A percentile compares a stretch with the other conserved stretches of the same genome.
phyloP scores from a whole-genome alignment of 2,113 vertebrate species.

The Butastur rufipennis region DNA sequence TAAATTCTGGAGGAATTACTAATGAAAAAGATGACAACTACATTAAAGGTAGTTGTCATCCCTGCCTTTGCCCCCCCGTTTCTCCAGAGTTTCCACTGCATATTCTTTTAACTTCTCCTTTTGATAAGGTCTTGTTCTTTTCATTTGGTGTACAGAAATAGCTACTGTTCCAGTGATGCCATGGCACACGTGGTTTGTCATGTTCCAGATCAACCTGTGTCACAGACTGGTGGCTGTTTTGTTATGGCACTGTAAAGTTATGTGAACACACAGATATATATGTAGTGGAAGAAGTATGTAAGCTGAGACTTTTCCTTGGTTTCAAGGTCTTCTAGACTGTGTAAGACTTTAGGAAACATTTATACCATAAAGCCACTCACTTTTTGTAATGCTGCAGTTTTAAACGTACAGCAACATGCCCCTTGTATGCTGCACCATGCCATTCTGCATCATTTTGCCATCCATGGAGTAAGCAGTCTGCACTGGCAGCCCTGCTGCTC shows the following conservation, averaged over 20 bases:
- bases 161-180: neutral
- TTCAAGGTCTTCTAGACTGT: neutral
- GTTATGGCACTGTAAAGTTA: neutral
- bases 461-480: neutral
- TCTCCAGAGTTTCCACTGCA: neutral
- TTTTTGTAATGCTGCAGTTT: neutral
- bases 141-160: neutral
- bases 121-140: neutral
- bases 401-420: neutral
- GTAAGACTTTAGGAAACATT: neutral
- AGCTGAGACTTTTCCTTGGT: neutral
- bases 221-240: neutral
- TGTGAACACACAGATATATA: accelerated
- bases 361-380: neutral
- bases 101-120: neutral
- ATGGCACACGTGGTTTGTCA: neutral
- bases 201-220: neutral
- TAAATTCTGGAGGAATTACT: neutral
- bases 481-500: neutral
- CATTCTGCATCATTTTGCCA: neutral
- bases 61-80: accelerated
- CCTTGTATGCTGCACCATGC: neutral
- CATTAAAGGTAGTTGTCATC: neutral
- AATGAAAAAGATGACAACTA: neutral
- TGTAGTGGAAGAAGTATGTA: neutral